phyloP scores from a whole-genome alignment of 1,140 invertebrate species.

The Delia radicum region DNA sequence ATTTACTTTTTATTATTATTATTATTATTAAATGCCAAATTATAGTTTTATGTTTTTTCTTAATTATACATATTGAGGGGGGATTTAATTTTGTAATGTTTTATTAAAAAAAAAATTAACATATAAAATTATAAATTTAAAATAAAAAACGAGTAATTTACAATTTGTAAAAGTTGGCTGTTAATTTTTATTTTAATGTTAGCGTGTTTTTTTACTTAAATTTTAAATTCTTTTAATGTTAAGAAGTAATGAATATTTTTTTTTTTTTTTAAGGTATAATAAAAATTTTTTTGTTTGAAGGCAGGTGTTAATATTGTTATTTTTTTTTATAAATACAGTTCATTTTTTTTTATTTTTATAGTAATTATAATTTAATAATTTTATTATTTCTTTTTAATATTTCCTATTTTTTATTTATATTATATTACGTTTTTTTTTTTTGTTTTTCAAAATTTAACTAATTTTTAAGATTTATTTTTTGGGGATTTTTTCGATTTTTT shows the following conservation, averaged over 20 bases:
- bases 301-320: conserved; percentile 32
- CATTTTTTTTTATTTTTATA: conserved; percentile 26
- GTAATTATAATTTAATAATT: conserved; percentile 12
- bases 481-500: conserved; percentile 23
- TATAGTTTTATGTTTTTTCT: conserved; percentile 13
- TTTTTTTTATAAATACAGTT: conserved; percentile 29
- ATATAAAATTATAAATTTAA: conserved; percentile 18
- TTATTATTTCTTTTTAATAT: conserved; percentile 25
- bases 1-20: conserved; percentile 12
- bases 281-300: conserved; percentile 30
- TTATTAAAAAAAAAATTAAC: neutral
- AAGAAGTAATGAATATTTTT: conserved; percentile 23
- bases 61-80: neutral
- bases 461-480: too few relatives aligned
- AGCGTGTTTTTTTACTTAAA: neutral
- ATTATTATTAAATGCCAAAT: conserved; percentile 24
- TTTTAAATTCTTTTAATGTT: conserved; percentile 11
- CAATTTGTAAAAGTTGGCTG: conserved; percentile 30
- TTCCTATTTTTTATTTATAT: conserved; percentile 22
- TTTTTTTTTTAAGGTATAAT: conserved; percentile 29
- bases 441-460: conserved; percentile 12
- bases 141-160: neutral
- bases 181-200: conserved; percentile 21
- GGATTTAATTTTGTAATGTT: neutral
- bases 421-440: conserved; percentile 17